Evolutionary conservation across 2,113 vertebrate genomes (phyloP), one percentile per base, ranked within the genome.

Genomic region (Gymnocephalus cernua): DNA sequence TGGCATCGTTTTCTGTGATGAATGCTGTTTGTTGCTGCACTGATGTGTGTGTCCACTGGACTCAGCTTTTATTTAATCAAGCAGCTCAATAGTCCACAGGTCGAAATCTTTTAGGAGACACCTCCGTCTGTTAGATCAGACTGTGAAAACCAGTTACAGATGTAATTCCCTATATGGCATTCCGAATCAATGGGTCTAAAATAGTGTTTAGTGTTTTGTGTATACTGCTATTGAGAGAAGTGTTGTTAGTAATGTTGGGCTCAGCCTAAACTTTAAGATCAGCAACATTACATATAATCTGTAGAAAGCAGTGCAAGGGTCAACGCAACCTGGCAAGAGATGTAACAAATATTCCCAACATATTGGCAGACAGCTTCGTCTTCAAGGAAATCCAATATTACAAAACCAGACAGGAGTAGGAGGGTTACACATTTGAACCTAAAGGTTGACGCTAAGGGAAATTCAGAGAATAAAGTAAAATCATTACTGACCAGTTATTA

Each of bases 1-100:
- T 27, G 15, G 32, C 54, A 16, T 23, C 0, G 6, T 61, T 53
- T 61, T 41, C 54, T 62, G 45, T 61, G 19, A 62, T 45, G 35
- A 58, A 50, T 44, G 53, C 53, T 41, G 56, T 56, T 72, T 41
- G 35, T 19, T 38, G 27, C 32, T 35, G 4, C 15, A 10, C 15
- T 23, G 61, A n/a, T 62, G 12, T n/a, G 67, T 77, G 72, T 67
- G 16, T 51, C 11, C 21, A 8, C 27, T 59, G 44, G 15, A 15
- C 32, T 50, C 69, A 2, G 63, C 27, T 53, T 67, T 64, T 57
- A 48, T 68, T 71, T 85, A 47, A 59, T 54, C 51, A 51, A 66
- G 65, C 65, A 53, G 51, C 25, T 54, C 77, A 57, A 32, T 65
- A 76, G 71, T 76, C 77, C 44, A 21, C 63, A 4, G 56, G 27